Conservation (phyloP, 1,140 invertebrate species). For the Polyergus mexicanus region DNA sequence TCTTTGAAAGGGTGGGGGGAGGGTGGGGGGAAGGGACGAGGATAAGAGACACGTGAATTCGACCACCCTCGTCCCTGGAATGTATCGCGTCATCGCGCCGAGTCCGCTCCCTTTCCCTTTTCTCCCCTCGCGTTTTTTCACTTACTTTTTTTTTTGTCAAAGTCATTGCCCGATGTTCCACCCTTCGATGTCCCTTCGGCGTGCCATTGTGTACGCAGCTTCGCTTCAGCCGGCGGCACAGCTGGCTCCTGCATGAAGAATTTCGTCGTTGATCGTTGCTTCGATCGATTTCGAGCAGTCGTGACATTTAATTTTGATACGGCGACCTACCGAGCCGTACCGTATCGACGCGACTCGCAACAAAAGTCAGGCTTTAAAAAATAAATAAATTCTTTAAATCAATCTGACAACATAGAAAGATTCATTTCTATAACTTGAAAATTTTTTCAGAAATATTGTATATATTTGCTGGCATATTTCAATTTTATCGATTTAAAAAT, state of each 20-base stretch:
- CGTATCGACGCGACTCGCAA: not conserved
- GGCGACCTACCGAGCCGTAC: not conserved
- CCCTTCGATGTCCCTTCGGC: slow-evolving; percentile 49
- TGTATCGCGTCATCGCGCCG: slow-evolving; percentile 74
- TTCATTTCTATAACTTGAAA: not conserved
- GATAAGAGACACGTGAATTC: slow-evolving; percentile 61
- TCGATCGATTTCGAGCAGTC: slow-evolving; percentile 22
- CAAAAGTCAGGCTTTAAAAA: not conserved
- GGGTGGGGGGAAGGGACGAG: slow-evolving; percentile 15
- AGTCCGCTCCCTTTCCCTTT: slow-evolving; percentile 42
- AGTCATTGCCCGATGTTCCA: slow-evolving; percentile 24
- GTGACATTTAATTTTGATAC: slow-evolving; percentile 63
- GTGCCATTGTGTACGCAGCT: slow-evolving; percentile 72
- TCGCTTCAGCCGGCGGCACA: slow-evolving; percentile 62
- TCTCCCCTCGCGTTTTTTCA: not conserved
- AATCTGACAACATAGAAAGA: not conserved
- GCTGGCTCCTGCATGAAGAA: slow-evolving; percentile 69
- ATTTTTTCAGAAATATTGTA: not conserved
- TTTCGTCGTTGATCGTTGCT: slow-evolving; percentile 55
- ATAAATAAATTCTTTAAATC: not conserved
- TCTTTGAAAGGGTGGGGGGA: slow-evolving; percentile 16
- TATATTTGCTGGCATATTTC: not conserved
- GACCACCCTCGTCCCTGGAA: slow-evolving; percentile 76
- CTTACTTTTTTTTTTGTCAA: slow-evolving; percentile 40
- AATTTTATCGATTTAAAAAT: not conserved